Evolutionary conservation across 2,888 invertebrate species (phyloP).

Genomic region (Rhagophthalmus giganteus): DNA sequence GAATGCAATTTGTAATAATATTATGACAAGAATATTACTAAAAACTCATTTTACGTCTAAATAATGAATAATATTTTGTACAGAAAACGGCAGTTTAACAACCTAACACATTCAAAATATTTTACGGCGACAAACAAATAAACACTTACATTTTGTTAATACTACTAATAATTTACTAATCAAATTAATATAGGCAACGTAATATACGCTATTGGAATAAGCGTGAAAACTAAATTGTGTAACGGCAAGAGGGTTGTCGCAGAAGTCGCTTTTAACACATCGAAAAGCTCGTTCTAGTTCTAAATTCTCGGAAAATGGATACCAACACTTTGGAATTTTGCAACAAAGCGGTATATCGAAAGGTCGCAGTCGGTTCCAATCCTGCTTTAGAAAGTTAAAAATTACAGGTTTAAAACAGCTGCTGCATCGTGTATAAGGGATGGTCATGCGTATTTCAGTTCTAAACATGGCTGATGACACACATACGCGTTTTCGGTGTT

Average conservation of each 20-base stretch:
- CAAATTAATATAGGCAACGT: too few relatives aligned
- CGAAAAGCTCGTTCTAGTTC: too few relatives aligned
- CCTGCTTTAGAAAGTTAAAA: slow-evolving; percentile 24
- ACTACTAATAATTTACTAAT: too few relatives aligned
- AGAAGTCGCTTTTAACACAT: too few relatives aligned
- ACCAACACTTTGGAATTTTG: too few relatives aligned
- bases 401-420: slow-evolving; percentile 22
- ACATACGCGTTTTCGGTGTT: slow-evolving; percentile 20
- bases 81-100: neutral
- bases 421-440: slow-evolving; percentile 14
- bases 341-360: slow-evolving; percentile 4
- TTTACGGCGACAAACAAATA: too few relatives aligned
- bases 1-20: slow-evolving; percentile 35
- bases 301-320: too few relatives aligned
- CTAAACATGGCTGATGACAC: slow-evolving; percentile 24
- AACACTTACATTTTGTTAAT: too few relatives aligned
- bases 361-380: slow-evolving; percentile 5
- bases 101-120: too few relatives aligned
- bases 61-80: neutral
- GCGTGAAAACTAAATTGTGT: too few relatives aligned
- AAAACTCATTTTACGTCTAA: slow-evolving; percentile 5
- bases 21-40: slow-evolving; percentile 33
- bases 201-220: too few relatives aligned
- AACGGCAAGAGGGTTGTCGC: too few relatives aligned
- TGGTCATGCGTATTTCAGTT: slow-evolving; percentile 27